Conservation (phyloP, 2,113 vertebrate genomes). For the Tiliqua scincoides region DNA sequence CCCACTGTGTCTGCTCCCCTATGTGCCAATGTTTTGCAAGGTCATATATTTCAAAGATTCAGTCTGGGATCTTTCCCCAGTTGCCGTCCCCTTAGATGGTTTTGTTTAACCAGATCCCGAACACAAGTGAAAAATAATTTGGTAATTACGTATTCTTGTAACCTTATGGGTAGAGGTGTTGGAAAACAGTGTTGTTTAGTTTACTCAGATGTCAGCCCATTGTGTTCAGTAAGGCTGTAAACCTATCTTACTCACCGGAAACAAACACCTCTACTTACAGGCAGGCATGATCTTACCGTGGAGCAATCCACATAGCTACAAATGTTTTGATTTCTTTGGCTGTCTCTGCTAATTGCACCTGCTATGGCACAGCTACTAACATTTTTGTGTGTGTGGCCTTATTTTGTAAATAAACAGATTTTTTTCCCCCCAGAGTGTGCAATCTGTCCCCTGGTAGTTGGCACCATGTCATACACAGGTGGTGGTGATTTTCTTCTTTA, state of each 20-base stretch:
- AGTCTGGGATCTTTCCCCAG: not conserved
- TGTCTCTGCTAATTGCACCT: not conserved
- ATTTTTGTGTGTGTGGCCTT: not conserved
- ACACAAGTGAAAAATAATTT: not conserved
- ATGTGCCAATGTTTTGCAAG: not conserved
- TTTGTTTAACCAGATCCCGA: not conserved
- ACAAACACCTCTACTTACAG: too few relatives aligned
- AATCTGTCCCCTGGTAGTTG: not conserved
- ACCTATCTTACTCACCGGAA: too few relatives aligned
- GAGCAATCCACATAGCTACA: too few relatives aligned
- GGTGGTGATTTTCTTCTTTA: not conserved
- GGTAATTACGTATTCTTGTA: not conserved
- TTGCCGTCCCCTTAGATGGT: not conserved
- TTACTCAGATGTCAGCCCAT: too few relatives aligned
- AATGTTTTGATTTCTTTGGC: not conserved
- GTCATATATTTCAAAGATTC: not conserved
- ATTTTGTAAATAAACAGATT: slow-evolving; percentile 16
- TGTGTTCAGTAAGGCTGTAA: too few relatives aligned
- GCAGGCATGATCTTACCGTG: too few relatives aligned
- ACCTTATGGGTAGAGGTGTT: too few relatives aligned
- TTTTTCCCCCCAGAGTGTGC: not conserved
- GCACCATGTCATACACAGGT: not conserved
- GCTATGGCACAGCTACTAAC: slow-evolving; percentile 6
- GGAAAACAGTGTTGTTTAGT: too few relatives aligned
- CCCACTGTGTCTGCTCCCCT: not conserved